Base-by-base conservation (phyloP, 2,888 invertebrate species). In the Elmis aenea region DNA sequence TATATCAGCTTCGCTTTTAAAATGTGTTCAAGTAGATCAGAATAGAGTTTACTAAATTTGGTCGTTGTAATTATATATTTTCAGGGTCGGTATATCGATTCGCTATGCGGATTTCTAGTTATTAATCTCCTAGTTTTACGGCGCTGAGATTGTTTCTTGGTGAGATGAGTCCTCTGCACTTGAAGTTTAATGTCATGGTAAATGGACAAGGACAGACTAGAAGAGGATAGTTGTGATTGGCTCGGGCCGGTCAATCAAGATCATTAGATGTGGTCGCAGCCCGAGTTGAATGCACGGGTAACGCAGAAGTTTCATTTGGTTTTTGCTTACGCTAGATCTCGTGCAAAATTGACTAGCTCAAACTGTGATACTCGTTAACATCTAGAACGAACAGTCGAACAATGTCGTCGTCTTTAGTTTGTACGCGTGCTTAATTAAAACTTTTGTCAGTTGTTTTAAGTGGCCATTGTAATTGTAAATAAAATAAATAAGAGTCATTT, bases 161-260 rank as follows among this genome's bases (percentile, higher is more conserved):
- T 26, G 35, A 32, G 13, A 29, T 33, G 36, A 36, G 36, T 41
- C 13, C 41, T 37, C 35, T 41, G 36, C 36, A 33, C 33, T 28
- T 37, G 31, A 36, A 32, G 36, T 32, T 41, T 36, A 33, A 41
- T 37, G 30, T 37, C 33, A 37, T 26, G 36, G n/a, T n/a, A 37
- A 31, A 37, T 41, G 37, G 36, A 41, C 37, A 41, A 41, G 41
- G 37, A 32, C 36, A 41, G 23, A 27, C 26, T 33, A 41, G 41
- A 36, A 12, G 40, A 31, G 31, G 25, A 31, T 40, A 41, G 29
- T 32, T 31, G 26, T 33, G 36, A 41, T 41, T 41, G 41, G 37
- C 32, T 41, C 29, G 33, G 41, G 32, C 41, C 36, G 41, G 41
- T 41, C 36, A 41, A 41, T 41, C 41, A 41, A 41, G 41, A 41